phyloP scores from a whole-genome alignment of 2,113 vertebrate genomes.

The Vulpes lagopus region DNA sequence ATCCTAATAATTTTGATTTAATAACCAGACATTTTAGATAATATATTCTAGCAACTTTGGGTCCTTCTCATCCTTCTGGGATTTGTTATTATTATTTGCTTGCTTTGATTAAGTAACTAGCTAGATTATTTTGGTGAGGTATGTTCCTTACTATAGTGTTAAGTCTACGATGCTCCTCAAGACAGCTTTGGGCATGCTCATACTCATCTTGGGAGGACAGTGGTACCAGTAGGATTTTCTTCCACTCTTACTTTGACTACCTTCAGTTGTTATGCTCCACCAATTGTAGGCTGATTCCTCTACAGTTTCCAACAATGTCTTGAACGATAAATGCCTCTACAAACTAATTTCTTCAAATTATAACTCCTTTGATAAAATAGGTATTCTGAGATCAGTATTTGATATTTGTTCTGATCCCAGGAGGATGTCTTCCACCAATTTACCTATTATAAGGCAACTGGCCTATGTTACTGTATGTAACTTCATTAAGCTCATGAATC shows the following conservation, averaged over 20 bases:
- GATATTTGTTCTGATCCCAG: neutral
- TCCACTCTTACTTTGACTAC: neutral
- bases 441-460: neutral
- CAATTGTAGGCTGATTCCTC: neutral
- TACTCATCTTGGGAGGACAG: neutral
- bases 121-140: neutral
- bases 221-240: neutral
- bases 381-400: neutral
- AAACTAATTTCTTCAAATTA: neutral
- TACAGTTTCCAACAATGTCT: neutral
- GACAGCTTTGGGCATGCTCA: neutral
- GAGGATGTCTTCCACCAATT: neutral
- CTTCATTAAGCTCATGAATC: neutral
- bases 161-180: neutral
- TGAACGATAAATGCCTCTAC: neutral
- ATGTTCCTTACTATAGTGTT: neutral
- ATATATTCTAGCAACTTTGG: neutral
- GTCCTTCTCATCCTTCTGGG: neutral
- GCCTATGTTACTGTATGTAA: neutral
- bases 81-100: neutral
- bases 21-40: neutral
- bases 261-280: neutral
- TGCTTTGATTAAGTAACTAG: neutral
- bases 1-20: neutral
- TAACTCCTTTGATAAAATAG: neutral